Base-by-base conservation (phyloP, 1,140 invertebrate species). In the Lordiphosa clarofinis region DNA sequence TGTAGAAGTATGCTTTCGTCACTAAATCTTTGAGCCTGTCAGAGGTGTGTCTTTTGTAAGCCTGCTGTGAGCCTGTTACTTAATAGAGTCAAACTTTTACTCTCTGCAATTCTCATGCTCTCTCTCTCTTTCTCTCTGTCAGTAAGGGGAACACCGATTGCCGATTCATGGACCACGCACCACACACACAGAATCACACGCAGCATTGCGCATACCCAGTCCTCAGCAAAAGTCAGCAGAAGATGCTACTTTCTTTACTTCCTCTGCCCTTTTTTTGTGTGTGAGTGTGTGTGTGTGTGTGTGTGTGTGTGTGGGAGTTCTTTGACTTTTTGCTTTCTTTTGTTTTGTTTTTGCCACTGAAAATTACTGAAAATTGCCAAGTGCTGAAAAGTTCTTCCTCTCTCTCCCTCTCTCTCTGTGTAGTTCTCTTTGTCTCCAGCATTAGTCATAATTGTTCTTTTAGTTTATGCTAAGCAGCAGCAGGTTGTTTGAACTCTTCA, bases 291-390 rank as follows among this genome's bases (percentile, higher is more conserved):
- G 10, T 31, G 8, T 35, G 24, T 12, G 35, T 36, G 24, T 10
- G n/a, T 24, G 31, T 46, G 47, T 47, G 24, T 53, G 24, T 33
- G 10, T 38, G 53, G 48, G 78, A 82, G 76, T 84, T 82, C 78
- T 78, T 82, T 82, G 76, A 82, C 76, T 82, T 84, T 66, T 68
- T 60, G 63, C 70, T 72, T 46, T 60, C 62, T 15, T 10, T 35
- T 79, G 43, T 61, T 31, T 52, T 75, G 67, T 81, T 75, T 76
- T 76, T 72, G 78, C 59, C 65, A 61, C 24, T 46, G 76, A 72
- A 79, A 73, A 79, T 79, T 78, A 60, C 73, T 60, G 56, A 61
- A 81, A 81, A 81, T 76, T 82, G 67, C 62, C 76, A 72, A 82
- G 62, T 81, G 72, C 68, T 66, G 58, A 71, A 81, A 82, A 73